Base-by-base conservation (phyloP, 2,797 vertebrate species). In the Onychomys arenicola region DNA sequence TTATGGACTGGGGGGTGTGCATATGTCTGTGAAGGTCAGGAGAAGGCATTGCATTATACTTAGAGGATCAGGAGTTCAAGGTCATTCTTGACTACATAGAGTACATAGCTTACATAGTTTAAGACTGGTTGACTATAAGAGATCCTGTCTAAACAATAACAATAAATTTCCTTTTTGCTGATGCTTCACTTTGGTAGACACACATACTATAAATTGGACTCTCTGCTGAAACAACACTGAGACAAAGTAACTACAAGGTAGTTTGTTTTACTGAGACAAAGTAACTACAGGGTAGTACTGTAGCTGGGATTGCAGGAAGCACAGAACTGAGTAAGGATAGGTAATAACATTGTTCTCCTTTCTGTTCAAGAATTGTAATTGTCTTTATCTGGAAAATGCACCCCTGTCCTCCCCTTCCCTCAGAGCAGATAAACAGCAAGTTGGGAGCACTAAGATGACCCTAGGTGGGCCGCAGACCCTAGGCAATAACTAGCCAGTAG, bases 281-380 rank as follows among this genome's bases (percentile, higher is more conserved):
- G 34, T 69, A 71, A 37, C 69, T 9, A 55, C 32, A 59, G 17
- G 61, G 29, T 91, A 57, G 37, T 84, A 93, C 37, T 93, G 0
- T 80, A 63, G 16, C 87, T 34, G 8, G 71, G 16, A 83, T 88
- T 82, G 69, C 55, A 93, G 73, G 34, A 94, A 87, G 34, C 21
- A 93, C 83, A 14, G 76, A 83, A 93, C 89, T 91, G 82, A 81
- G 19, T 84, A 81, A 91, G 8, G 34, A 71, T 34, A 94, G 71
- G 6, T 67, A 81, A 76, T 95, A 23, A 49, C 12, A 17, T 81
- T 87, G 25, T 83, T 92, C 34, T 83, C 37, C 93, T 16, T 91
- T 93, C 69, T 90, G 29, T 90, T 63, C 10, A 73, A 63, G 61
- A 95, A 92, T 19, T 25, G 52, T 94, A 90, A 43, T 92, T 96